Conservation (phyloP, 2,797 vertebrate genomes). For the Muscicapa comitata region DNA sequence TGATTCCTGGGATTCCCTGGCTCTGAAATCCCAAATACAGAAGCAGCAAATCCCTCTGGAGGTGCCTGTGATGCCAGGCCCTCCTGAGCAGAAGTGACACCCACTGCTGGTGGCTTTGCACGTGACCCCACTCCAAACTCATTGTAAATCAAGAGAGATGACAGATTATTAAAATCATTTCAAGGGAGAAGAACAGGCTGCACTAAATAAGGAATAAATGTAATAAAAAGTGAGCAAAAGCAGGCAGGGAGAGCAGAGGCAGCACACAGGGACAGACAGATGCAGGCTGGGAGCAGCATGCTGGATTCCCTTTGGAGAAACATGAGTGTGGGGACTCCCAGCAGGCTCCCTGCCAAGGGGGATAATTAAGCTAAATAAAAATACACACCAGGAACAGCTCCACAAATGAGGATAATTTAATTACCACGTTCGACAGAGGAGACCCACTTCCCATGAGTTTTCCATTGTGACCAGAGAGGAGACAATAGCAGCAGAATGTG, state of each 20-base stretch:
- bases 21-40: background rate
- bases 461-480: conserved; percentile 33
- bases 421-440: conserved; percentile 43
- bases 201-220: background rate
- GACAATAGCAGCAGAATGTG: conserved; percentile 15
- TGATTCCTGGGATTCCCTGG: background rate
- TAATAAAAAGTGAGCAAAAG: background rate
- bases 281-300: background rate
- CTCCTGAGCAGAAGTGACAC: background rate
- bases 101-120: background rate
- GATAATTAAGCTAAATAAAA: conserved; percentile 65
- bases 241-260: background rate
- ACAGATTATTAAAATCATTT: background rate
- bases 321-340: conserved; percentile 41
- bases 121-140: background rate
- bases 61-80: background rate
- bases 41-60: background rate
- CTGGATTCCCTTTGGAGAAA: conserved; percentile 39
- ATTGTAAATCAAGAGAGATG: background rate
- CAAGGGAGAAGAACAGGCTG: background rate
- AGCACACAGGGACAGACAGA: background rate
- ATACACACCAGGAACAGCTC: conserved; percentile 45
- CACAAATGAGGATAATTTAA: conserved; percentile 66
- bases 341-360: conserved; percentile 57
- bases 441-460: conserved; percentile 52